A percentile compares a stretch with the other conserved stretches of the same genome.
These are phyloP conservation scores for Bergia sp. DNA, from an alignment of 92 coral and sea anemone species.

Conservation along the genomic window DNA sequence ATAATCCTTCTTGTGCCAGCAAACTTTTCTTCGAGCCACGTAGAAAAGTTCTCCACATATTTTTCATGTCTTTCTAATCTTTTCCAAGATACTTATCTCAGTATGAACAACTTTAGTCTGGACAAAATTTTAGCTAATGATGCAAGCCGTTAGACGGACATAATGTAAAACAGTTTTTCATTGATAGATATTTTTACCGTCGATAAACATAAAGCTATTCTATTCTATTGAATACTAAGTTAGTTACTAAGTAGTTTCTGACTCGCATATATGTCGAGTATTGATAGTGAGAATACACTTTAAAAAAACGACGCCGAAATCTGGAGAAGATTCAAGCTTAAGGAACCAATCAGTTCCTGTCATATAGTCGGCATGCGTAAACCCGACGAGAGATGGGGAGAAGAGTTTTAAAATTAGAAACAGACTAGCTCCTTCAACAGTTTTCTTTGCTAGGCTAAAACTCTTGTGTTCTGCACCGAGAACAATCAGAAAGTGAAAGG, in stretches of 20 bases:
- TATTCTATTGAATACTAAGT: too few species aligned
- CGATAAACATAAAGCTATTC: too few species aligned
- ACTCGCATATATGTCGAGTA: neutral
- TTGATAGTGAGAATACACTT: neutral
- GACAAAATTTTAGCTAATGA: neutral
- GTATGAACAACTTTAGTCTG: neutral
- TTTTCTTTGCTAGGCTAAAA: neutral
- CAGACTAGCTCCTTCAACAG: neutral
- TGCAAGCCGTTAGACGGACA: neutral
- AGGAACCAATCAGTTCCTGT: neutral
- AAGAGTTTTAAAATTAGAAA: neutral
- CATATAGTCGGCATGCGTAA: neutral
- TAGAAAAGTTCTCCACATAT: neutral
- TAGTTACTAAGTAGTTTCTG: neutral
- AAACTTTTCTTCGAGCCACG: neutral
- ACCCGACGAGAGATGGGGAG: neutral
- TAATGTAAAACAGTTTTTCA: too few species aligned
- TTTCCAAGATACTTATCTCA: neutral
- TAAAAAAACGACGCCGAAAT: neutral
- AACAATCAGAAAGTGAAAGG: neutral
- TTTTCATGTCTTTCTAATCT: neutral
- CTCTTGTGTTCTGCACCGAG: neutral
- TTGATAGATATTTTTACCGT: too few species aligned
- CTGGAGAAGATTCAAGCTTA: neutral
- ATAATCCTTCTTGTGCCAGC: neutral